Percentiles rank a stretch among this genome's conserved stretches.
Evolutionary conservation across 2,888 invertebrate species (phyloP).

Genomic region (Tenthredo scrophulariae): DNA sequence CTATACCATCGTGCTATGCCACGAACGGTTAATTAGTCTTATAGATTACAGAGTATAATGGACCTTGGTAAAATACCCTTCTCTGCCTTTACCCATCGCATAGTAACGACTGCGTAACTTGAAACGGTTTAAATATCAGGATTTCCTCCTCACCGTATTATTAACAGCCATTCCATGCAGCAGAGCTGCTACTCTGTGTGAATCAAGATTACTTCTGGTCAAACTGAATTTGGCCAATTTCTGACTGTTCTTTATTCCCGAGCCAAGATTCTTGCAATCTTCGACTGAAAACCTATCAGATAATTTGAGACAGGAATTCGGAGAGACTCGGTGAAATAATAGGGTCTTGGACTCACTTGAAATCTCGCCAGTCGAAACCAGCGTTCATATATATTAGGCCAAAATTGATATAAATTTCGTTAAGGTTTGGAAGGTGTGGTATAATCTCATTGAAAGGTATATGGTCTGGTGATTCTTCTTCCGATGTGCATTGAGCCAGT

Average conservation of each 20-base stretch:
- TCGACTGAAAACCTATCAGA: conserved; percentile 79
- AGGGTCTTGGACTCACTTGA: conserved; percentile 76
- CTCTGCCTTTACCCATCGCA: background rate
- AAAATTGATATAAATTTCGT: conserved; percentile 79
- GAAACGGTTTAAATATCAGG: conserved; percentile 8
- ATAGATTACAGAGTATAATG: conserved; percentile 14
- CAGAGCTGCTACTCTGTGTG: conserved; percentile 81
- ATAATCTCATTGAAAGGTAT: conserved; percentile 82
- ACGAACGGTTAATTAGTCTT: conserved; percentile 14
- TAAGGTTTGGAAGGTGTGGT: conserved; percentile 79
- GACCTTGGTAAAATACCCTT: background rate
- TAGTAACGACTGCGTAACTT: background rate
- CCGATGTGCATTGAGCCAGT: conserved; percentile 68
- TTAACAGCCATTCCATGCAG: conserved; percentile 80
- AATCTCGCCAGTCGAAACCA: conserved; percentile 81
- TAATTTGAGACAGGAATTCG: background rate
- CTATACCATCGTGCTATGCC: background rate
- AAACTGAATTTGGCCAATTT: conserved; percentile 80
- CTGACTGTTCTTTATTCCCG: conserved; percentile 78
- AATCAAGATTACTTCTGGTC: conserved; percentile 82
- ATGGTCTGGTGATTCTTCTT: conserved; percentile 79
- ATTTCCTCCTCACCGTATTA: conserved; percentile 72
- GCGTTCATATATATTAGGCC: conserved; percentile 80
- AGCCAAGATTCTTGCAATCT: conserved; percentile 82
- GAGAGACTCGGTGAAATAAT: background rate